Conservation (phyloP, 2,888 invertebrate genomes). For the Cataglyphis cursor region DNA sequence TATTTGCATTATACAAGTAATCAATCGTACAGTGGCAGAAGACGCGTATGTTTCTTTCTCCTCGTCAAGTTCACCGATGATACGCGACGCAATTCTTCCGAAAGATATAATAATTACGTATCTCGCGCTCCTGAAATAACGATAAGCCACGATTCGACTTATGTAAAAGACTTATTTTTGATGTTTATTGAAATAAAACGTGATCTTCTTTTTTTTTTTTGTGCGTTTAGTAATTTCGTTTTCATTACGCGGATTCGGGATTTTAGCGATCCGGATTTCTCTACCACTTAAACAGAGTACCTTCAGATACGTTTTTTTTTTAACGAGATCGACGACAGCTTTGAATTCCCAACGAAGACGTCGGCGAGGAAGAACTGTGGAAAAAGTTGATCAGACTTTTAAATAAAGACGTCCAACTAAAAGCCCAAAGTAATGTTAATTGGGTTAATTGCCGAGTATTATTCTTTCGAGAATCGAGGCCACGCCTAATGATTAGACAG, state of each 20-base stretch:
- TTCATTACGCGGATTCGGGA: slow-evolving; percentile 8
- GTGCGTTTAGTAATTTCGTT: not conserved
- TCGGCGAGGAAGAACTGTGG: not conserved
- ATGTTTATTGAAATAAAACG: not conserved
- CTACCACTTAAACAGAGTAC: slow-evolving; percentile 5
- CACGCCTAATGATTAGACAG: slow-evolving; percentile 29
- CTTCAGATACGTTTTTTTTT: slow-evolving; percentile 11
- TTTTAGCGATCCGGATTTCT: not conserved
- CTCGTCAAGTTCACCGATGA: not conserved
- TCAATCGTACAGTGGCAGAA: slow-evolving; percentile 22
- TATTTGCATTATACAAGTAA: slow-evolving; percentile 38
- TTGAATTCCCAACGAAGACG: slow-evolving; percentile 28
- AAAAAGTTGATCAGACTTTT: slow-evolving; percentile 48
- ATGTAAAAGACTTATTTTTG: not conserved
- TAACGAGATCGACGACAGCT: slow-evolving; percentile 29
- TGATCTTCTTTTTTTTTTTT: not conserved
- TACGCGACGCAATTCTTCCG: not conserved
- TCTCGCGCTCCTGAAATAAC: not conserved
- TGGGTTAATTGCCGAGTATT: slow-evolving; percentile 46
- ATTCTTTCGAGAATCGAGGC: slow-evolving; percentile 11
- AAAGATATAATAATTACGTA: slow-evolving; percentile 20
- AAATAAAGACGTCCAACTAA: slow-evolving; percentile 32
- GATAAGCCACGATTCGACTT: not conserved
- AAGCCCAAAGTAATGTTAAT: slow-evolving; percentile 38
- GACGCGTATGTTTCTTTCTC: not conserved